phyloP scores from a whole-genome alignment of 1,140 invertebrate genomes.

The Proales similis region DNA sequence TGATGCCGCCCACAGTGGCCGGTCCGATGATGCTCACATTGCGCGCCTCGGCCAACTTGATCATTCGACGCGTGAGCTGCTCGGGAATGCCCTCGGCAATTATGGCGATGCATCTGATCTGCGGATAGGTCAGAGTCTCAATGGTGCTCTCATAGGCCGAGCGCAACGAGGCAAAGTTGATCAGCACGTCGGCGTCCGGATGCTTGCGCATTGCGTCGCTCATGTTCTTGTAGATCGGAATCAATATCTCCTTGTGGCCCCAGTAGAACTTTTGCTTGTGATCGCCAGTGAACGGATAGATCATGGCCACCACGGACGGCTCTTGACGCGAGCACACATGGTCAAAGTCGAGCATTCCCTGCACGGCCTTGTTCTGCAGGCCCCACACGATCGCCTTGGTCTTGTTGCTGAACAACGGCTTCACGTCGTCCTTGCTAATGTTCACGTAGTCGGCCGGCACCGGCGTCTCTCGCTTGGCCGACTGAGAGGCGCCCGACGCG shows the following conservation, averaged over 20 bases:
- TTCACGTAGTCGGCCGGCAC: background rate
- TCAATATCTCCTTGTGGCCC: conserved; percentile 94
- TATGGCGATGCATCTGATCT: conserved; percentile 86
- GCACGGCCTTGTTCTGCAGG: conserved; percentile 91
- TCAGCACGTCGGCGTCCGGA: conserved; percentile 84
- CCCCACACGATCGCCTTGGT: conserved; percentile 97
- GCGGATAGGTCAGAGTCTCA: conserved; percentile 81
- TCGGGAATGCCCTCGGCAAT: conserved; percentile 98
- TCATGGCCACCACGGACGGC: conserved; percentile 77
- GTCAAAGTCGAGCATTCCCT: conserved; percentile 96
- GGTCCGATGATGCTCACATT: conserved; percentile 84
- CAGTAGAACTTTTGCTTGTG: conserved; percentile 99
- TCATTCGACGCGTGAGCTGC: conserved; percentile 90
- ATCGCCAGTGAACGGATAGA: conserved; percentile 94
- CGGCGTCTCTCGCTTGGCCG: background rate
- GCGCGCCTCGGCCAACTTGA: conserved; percentile 73
- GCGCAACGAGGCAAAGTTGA: conserved; percentile 95
- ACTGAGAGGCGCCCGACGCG: background rate
- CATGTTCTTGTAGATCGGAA: conserved; percentile 90
- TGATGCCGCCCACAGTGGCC: conserved; percentile 86
- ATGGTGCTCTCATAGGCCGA: conserved; percentile 95
- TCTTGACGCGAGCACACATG: conserved; percentile 85
- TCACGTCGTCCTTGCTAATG: conserved; percentile 8
- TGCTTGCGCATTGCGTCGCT: conserved; percentile 90
- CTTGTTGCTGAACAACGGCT: conserved; percentile 65